Base-by-base conservation (phyloP, 2,888 invertebrate genomes). In the Ophion costatus region DNA sequence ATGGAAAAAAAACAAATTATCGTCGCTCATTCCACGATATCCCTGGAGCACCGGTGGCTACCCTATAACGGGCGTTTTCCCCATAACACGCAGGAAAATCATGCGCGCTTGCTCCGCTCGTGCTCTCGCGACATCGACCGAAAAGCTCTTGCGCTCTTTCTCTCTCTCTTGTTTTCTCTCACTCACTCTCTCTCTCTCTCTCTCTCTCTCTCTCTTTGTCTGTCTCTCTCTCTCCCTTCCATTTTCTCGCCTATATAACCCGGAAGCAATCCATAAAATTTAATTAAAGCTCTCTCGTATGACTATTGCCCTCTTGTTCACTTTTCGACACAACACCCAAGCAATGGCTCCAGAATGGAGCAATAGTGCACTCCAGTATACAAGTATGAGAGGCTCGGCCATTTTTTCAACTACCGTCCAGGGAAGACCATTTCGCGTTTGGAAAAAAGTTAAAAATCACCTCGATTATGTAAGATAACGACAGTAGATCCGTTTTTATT, bases 261-360 rank as follows among this genome's bases (percentile, higher is more conserved):
- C 86, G 88, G 81, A 87, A 88, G 87, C 86, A 83, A 89, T 89
- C 86, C 87, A 82, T 78, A 87, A 89, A 90, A 89, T 89, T 89
- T 89, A 89, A 90, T 89, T 89, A 89, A 89, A 82, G 73, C 73
- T 76, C 82, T 67, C 67, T 42, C 76, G 73, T 80, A 78, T 56
- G 84, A 75, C 85, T 85, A 83, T 74, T 71, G 63, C 20, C 61
- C 59, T 56, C 70, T 77, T 70, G 69, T 64, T 57, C 51, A 71
- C 67, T 51, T 76, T 79, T 82, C 75, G 64, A 82, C 85, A 45
- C 51, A 59, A 74, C 70, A 51, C 56, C 69, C 77, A 51, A 1
- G 51, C 51, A 51, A 51, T 51, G 51, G 17, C 51, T 61, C 45
- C 38, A 57, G 69, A n/a, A 82, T 82, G 63, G 59, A 80, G 24